These are phyloP conservation scores for Epinephelus moara DNA, from an alignment of 2,113 vertebrate species.

Conservation along the genomic window DNA sequence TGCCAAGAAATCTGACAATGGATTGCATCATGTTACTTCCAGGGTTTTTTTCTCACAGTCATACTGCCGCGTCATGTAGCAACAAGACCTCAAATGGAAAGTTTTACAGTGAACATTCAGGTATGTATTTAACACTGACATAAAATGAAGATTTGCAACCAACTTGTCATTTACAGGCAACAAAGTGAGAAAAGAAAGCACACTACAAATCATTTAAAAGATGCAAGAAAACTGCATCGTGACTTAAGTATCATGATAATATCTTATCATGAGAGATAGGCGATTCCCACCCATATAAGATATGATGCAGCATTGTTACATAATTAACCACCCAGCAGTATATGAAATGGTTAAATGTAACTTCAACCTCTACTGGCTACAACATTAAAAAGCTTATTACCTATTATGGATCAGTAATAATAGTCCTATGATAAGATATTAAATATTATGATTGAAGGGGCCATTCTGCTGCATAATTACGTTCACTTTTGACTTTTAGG, in stretches of 20 bases:
- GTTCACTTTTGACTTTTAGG: neutral
- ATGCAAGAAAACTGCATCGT: no score
- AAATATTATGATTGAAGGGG: neutral
- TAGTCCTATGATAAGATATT: neutral
- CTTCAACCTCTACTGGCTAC: neutral
- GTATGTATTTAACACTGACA: neutral
- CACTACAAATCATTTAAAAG: no score
- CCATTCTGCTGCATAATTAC: neutral
- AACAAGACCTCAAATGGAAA: constrained; percentile 20
- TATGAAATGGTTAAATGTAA: neutral
- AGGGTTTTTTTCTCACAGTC: neutral
- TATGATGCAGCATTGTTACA: no score
- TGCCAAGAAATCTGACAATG: neutral
- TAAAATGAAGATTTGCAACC: neutral
- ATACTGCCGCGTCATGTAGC: constrained; percentile 2
- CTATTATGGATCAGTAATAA: no score
- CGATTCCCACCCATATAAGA: no score
- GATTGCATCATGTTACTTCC: constrained; percentile 12
- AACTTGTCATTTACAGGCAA: neutral
- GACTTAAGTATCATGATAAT: no score
- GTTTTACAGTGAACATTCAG: constrained; percentile 14
- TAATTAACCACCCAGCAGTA: neutral
- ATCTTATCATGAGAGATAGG: no score
- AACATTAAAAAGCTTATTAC: no score
- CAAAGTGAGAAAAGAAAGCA: neutral